Percentiles rank a stretch among this genome's conserved stretches.
Conservation (phyloP, 30 jellyfish, hydroid and myxozoan genomes). For the Cassiopea andromeda region DNA sequence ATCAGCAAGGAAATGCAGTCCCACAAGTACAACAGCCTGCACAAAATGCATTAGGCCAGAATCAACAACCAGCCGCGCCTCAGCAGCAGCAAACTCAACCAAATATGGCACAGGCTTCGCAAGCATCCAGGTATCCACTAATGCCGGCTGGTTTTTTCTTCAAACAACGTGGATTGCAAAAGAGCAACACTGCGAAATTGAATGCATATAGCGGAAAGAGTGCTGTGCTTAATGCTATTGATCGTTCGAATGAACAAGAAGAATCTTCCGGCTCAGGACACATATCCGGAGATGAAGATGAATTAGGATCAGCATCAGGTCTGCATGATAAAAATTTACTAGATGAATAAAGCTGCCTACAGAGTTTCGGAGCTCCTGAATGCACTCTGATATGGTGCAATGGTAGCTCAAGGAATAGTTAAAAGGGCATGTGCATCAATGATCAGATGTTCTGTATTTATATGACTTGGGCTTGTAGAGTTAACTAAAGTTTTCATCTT, state of each 20-base stretch:
- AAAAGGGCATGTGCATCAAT: too few relatives aligned
- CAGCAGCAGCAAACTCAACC: conserved; percentile 11
- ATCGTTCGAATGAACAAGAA: not conserved
- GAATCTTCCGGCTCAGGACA: not conserved
- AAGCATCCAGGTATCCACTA: conserved; percentile 37
- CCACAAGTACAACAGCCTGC: not conserved
- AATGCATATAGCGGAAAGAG: not conserved
- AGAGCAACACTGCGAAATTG: not conserved
- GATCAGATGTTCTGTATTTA: too few relatives aligned
- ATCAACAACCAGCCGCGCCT: conserved; percentile 10
- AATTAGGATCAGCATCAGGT: conserved; percentile 49
- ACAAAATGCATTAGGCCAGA: not conserved
- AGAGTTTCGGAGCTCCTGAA: not conserved
- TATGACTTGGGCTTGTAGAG: too few relatives aligned
- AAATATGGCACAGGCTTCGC: conserved; percentile 2
- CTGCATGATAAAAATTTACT: not conserved
- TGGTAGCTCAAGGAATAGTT: too few relatives aligned
- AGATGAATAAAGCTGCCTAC: not conserved
- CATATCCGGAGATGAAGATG: conserved; percentile 30
- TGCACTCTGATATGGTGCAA: too few relatives aligned
- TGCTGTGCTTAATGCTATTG: not conserved
- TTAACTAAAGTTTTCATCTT: too few relatives aligned
- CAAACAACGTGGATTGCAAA: conserved; percentile 13
- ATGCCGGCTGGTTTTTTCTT: conserved; percentile 65
- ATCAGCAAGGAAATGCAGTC: not conserved